Base-by-base conservation (phyloP, 2,888 invertebrate genomes). In the Eupithecia tripunctaria region DNA sequence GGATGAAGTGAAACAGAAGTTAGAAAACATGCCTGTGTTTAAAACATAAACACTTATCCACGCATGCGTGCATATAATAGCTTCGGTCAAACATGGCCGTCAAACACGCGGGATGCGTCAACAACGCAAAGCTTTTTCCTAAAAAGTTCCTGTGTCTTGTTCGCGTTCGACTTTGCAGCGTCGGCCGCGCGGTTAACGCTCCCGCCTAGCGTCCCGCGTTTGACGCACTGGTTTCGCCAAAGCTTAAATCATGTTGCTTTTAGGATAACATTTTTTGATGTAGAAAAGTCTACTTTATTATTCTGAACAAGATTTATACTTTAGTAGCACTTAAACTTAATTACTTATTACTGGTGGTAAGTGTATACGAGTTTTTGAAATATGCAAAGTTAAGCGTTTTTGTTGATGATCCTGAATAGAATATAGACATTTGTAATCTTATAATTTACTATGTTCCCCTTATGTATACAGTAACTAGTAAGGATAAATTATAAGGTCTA, bases 1-100 rank as follows among this genome's bases (percentile, higher is more conserved):
- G 7, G 95, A 95, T 38, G 91, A 91, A 67, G 95, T 95, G 7
- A 95, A 95, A 79, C 86, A 88, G 72, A 96, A 95, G 73, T 90
- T 95, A 32, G 94, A 92, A 27, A 90, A 90, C 68, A 79, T 95
- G 80, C 95, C 95, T 59, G 88, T 90, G 67, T 95, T 95, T 81
- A 88, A 88, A 56, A 91, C 92, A 15, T 92, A 88, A 82, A 38
- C 47, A 12, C 38, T 1, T 38, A 14, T 38, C 38, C 38, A 14
- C 38, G 38, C 12, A 38, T 38, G 38, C n/a, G n/a, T 2, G 38
- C 12, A 36, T 10, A 14, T 38, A 38, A 38, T n/a, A 38, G 36
- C 8, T 36, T 36, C 0, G 36, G 36, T 10, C 36, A 36, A 8
- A 36, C 36, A 7, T 36, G 36, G 8, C 8, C 36, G 36, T 36